Conservation (phyloP, 2,888 invertebrate genomes). For the Amphipoea lucens region DNA sequence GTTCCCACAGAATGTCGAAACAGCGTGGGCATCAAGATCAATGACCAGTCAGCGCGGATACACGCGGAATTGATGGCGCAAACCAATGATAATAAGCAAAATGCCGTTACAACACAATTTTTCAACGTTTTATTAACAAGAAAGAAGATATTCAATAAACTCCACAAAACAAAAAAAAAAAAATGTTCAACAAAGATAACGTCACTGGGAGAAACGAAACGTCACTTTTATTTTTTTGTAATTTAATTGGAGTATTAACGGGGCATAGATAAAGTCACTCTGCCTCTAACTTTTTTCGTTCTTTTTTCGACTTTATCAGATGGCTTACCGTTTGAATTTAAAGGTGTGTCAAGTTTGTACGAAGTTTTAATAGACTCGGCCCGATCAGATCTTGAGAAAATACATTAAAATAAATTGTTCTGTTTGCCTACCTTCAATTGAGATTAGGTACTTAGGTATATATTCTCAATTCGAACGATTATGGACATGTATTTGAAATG, state of each 20-base stretch:
- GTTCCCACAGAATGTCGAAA: slow-evolving; percentile 69
- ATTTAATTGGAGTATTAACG: slow-evolving; percentile 89
- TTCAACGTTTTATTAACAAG: slow-evolving; percentile 66
- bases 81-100: slow-evolving; percentile 64
- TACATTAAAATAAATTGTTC: slow-evolving; percentile 81
- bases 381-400: slow-evolving; percentile 86
- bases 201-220: slow-evolving; percentile 78
- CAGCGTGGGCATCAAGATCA: slow-evolving; percentile 77
- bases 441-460: slow-evolving; percentile 26
- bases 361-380: slow-evolving; percentile 89
- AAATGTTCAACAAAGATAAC: slow-evolving; percentile 71
- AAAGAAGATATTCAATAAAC: slow-evolving; percentile 72
- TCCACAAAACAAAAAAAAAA: slow-evolving; percentile 69
- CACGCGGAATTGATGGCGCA: slow-evolving; percentile 77
- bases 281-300: slow-evolving; percentile 74
- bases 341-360: slow-evolving; percentile 86
- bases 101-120: slow-evolving; percentile 66
- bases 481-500: slow-evolving; percentile 43
- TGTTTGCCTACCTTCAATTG: slow-evolving; percentile 64
- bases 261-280: slow-evolving; percentile 87
- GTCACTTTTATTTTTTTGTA: slow-evolving; percentile 84
- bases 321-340: slow-evolving; percentile 89
- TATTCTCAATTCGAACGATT: slow-evolving; percentile 34
- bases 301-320: slow-evolving; percentile 85
- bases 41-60: slow-evolving; percentile 72